phyloP scores from a whole-genome alignment of 53 echinoderm and acorn worm genomes.

The Paracentrotus lividus region DNA sequence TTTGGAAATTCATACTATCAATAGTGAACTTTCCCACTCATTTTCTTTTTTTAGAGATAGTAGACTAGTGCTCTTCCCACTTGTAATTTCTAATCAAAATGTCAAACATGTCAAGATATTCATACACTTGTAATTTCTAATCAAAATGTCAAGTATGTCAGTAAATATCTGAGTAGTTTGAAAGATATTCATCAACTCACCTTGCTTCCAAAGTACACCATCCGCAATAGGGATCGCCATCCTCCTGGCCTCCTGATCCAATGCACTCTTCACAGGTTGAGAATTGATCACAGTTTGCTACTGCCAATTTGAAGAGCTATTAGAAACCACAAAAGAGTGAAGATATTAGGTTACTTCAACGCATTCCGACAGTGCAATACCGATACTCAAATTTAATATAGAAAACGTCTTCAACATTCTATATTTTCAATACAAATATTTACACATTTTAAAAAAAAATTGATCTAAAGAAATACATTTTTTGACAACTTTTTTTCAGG shows the following conservation, averaged over 20 bases:
- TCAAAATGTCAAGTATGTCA: no score
- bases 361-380: background rate
- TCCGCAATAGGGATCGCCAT: conserved; percentile 66
- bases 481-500: background rate
- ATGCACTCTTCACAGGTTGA: conserved; percentile 63
- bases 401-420: background rate
- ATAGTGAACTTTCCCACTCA: no score
- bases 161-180: background rate
- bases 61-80: no score
- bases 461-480: background rate
- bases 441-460: background rate
- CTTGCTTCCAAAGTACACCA: conserved; percentile 66
- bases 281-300: conserved; percentile 57
- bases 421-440: background rate
- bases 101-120: no score
- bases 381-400: background rate
- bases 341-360: conserved; percentile 34
- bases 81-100: no score
- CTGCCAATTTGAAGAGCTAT: conserved; percentile 60
- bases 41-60: no score
- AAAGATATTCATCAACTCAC: conserved; percentile 21
- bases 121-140: no score
- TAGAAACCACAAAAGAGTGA: conserved; percentile 1
- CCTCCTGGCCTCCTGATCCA: conserved; percentile 1
- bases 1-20: no score